Conservation (phyloP, 2,797 vertebrate genomes). For the Leptatherina wallacei region DNA sequence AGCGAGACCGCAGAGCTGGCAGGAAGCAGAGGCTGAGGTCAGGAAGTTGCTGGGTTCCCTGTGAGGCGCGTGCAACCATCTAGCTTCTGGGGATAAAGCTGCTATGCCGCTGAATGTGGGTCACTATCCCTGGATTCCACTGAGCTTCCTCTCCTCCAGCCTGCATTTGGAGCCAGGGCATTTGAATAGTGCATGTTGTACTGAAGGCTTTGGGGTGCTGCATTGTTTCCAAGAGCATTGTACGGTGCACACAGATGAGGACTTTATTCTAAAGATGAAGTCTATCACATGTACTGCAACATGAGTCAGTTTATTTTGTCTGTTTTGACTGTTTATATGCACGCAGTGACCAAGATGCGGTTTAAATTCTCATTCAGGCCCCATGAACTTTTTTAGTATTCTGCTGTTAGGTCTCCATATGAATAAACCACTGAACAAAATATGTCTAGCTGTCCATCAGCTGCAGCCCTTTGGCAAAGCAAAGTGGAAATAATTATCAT, state of each 20-base stretch:
- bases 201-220: constrained; percentile 27
- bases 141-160: constrained; percentile 37
- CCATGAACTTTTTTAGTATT: constrained; percentile 16
- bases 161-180: constrained; percentile 47
- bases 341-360: constrained; percentile 10
- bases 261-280: constrained; percentile 1
- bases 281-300: constrained; percentile 2
- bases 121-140: constrained; percentile 53
- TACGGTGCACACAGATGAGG: constrained; percentile 15
- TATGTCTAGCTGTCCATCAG: constrained; percentile 12
- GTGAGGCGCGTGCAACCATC: constrained; percentile 21
- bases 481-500: constrained; percentile 30
- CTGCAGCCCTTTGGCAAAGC: constrained; percentile 31
- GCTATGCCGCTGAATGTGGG: constrained; percentile 56
- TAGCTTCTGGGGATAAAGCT: constrained; percentile 50
- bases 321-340: constrained; percentile 7
- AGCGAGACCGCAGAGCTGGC: constrained; percentile 31
- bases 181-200: constrained; percentile 61
- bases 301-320: constrained; percentile 21
- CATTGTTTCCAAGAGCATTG: constrained; percentile 28
- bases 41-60: constrained; percentile 41
- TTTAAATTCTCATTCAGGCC: constrained; percentile 22
- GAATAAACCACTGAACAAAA: constrained; percentile 43
- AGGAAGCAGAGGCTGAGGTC: constrained; percentile 59
- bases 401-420: constrained; percentile 13